Conservation (phyloP, 2,888 invertebrate species). For the Adelognathus sp. region DNA sequence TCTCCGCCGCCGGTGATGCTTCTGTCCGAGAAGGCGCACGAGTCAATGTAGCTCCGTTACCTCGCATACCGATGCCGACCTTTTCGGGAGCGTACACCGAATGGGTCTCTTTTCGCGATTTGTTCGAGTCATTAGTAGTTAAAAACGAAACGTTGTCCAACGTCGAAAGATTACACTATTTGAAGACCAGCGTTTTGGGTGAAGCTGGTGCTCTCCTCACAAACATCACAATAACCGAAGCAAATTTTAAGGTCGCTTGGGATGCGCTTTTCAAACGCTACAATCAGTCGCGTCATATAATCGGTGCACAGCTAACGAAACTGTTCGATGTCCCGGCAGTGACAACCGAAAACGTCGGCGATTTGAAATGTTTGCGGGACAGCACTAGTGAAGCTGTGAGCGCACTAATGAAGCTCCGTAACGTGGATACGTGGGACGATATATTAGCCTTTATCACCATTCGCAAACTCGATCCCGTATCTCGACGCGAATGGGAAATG, state of each 20-base stretch:
- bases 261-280: conserved; percentile 4
- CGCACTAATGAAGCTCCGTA: neutral
- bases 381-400: conserved; percentile 13
- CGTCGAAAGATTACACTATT: conserved; percentile 43
- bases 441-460: conserved; percentile 9
- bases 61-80: conserved; percentile 20
- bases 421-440: conserved; percentile 29
- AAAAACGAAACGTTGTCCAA: conserved; percentile 8
- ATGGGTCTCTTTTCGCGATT: conserved; percentile 9
- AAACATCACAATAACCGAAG: conserved; percentile 17
- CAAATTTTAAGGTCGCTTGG: conserved; percentile 24
- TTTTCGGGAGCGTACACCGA: conserved; percentile 16
- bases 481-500: conserved; percentile 28
- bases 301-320: neutral
- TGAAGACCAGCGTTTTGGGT: conserved; percentile 11
- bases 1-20: neutral
- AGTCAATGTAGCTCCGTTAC: neutral
- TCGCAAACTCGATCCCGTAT: conserved; percentile 8
- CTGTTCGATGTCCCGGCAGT: conserved; percentile 10
- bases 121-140: conserved; percentile 2
- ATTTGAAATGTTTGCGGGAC: neutral
- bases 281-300: conserved; percentile 7
- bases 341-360: neutral
- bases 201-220: conserved; percentile 6
- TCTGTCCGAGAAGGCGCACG: neutral